Percentiles rank a stretch among this genome's conserved stretches.
phyloP scores from a whole-genome alignment of 1,140 invertebrate species.

The Hylaeus volcanicus region DNA sequence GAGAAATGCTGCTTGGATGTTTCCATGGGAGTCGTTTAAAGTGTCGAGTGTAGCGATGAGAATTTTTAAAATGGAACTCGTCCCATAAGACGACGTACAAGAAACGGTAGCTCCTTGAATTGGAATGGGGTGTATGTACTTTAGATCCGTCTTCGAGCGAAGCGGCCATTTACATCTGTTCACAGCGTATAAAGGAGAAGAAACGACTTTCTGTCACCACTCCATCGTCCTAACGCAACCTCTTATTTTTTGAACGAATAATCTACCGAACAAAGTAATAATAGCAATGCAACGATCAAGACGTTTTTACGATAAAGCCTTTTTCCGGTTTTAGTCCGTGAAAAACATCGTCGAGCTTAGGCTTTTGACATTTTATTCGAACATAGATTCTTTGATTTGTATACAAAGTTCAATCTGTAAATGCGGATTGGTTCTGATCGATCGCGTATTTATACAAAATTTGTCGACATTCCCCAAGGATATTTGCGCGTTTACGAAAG shows the following conservation, averaged over 20 bases:
- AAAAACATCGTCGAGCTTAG: background rate
- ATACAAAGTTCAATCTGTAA: conserved; percentile 42
- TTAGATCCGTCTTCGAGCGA: conserved; percentile 23
- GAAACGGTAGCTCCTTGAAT: conserved; percentile 12
- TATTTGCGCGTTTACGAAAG: conserved; percentile 36
- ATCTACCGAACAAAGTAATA: too few relatives aligned
- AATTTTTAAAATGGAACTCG: conserved; percentile 20
- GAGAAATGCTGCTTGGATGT: background rate
- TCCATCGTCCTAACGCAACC: background rate
- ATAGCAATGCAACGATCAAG: background rate
- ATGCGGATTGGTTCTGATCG: conserved; percentile 41
- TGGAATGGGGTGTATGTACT: conserved; percentile 29
- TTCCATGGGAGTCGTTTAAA: background rate
- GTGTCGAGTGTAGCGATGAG: background rate
- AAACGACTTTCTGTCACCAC: background rate
- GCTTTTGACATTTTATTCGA: conserved; percentile 25
- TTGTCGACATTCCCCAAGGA: conserved; percentile 26
- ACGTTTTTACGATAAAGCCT: too few relatives aligned
- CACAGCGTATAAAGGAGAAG: background rate
- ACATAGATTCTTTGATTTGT: conserved; percentile 34
- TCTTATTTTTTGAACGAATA: background rate
- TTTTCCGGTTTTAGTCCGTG: background rate
- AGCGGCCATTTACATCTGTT: conserved; percentile 43
- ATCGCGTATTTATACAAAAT: conserved; percentile 44
- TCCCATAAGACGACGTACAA: background rate